Base-by-base conservation (phyloP, 2,113 vertebrate species). In the Addax nasomaculatus region DNA sequence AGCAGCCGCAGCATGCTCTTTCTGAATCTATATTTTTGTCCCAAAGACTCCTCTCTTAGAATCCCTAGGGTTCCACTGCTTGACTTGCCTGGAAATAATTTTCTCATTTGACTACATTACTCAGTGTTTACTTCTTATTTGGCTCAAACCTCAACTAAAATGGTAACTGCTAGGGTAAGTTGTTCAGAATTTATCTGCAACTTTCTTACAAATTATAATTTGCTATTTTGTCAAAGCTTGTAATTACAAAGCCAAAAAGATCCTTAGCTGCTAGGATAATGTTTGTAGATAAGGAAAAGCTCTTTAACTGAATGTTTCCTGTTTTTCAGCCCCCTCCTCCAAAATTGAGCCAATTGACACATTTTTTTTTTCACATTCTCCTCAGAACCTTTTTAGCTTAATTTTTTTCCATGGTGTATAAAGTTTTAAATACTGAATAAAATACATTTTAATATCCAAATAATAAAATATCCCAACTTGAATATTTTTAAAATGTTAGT, bases 1-100 rank as follows among this genome's bases (percentile, higher is more conserved):
- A 60, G 57, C 23, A 58, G 57, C 57, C 14, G 58, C 60, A 62
- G 14, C 60, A n/a, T 67, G 15, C 25, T 62, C 25, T 93, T 91
- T 94, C 27, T n/a, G 25, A 92, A 76, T 70, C 89, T 89, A 81
- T 89, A 58, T 85, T 91, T 97, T 96, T 55, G 53, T 80, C 25
- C 23, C 1, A 4, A 14, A 92, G 67, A 70, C 17, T 25, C 84
- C 83, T 12, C 43, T 94, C 57, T 62, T 45, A 57, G 64, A 67
- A 80, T 62, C 15, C 43, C 30, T 53, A 30, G 30, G 49, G 29
- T 76, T 1, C 73, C 70, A 13, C 29, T 57, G 29, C 8, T 60
- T 92, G 16, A 60, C 21, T 85, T 89, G 60, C 19, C 91, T 97
- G 96, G 94, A 90, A 97, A 96, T 93, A 43, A 95, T 95, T 84